Percentiles rank a stretch among this genome's conserved stretches.
phyloP scores from a whole-genome alignment of 2,888 invertebrate species.

The Melieria omissa region DNA sequence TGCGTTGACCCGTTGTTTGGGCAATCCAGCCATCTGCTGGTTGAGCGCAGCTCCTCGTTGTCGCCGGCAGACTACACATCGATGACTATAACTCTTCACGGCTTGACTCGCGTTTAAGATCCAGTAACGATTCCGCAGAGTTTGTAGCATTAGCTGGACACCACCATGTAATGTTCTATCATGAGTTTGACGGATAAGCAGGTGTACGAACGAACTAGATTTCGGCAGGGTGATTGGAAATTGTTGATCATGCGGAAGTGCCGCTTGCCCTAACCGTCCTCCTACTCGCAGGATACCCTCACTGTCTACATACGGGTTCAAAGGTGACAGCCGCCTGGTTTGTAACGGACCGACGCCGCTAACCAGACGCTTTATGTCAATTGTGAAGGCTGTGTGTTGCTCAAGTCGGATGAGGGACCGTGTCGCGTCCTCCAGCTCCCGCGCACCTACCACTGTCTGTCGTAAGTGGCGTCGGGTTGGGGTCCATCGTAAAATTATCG shows the following conservation, averaged over 20 bases:
- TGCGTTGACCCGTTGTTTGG: too few species aligned
- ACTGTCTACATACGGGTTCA: conserved; percentile 4
- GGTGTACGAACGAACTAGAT: neutral
- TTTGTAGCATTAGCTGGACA: too few species aligned
- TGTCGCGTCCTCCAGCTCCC: neutral
- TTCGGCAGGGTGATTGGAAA: conserved; percentile 7
- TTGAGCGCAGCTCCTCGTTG: too few species aligned
- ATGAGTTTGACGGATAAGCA: neutral
- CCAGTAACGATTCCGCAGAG: too few species aligned
- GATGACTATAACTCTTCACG: too few species aligned
- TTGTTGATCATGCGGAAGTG: too few species aligned
- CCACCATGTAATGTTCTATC: conserved; percentile 2
- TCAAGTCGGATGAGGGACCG: neutral
- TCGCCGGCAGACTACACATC: too few species aligned
- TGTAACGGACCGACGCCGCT: too few species aligned
- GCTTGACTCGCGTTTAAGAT: too few species aligned
- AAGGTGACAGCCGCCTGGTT: neutral
- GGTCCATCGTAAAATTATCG: neutral
- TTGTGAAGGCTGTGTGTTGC: neutral
- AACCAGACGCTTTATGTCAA: neutral
- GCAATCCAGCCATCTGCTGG: too few species aligned
- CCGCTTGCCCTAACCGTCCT: too few species aligned
- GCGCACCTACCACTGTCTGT: neutral
- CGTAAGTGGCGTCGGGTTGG: neutral
- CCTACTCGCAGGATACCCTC: too few species aligned